Evolutionary conservation across 2,113 vertebrate genomes (phyloP).

Genomic region (Polypterus senegalus): DNA sequence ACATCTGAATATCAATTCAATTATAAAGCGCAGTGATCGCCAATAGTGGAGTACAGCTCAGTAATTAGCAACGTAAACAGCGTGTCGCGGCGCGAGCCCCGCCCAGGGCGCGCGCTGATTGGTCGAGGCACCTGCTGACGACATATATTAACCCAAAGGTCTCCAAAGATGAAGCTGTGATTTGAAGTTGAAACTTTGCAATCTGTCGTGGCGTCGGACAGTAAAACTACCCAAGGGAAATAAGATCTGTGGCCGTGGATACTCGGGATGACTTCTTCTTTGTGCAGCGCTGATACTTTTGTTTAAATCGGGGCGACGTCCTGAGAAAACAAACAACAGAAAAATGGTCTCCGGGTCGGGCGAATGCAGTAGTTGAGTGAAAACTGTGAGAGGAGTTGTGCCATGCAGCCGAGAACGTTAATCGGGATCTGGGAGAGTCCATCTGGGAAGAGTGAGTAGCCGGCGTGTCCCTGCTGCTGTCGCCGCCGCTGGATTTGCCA

Average conservation of each 20-base stretch:
- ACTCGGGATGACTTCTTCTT: constrained; percentile 7
- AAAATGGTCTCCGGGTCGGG: constrained; percentile 8
- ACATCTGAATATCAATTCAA: no score
- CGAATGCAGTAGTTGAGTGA: constrained; percentile 13
- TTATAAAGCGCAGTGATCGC: constrained; percentile 13
- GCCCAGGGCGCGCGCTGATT: constrained; percentile 48
- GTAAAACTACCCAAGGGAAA: constrained; percentile 15
- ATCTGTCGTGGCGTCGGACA: constrained; percentile 35
- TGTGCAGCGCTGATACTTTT: not conserved
- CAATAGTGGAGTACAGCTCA: constrained; percentile 56
- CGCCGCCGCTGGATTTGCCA: constrained; percentile 25
- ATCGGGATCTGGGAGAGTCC: not conserved
- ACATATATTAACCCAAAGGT: constrained; percentile 77
- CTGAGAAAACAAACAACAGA: not conserved
- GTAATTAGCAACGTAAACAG: constrained; percentile 62
- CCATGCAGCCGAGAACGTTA: not conserved
- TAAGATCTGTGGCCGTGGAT: constrained; percentile 16
- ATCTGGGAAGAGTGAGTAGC: constrained; percentile 17
- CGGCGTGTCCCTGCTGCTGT: constrained; percentile 24
- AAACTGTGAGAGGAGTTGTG: not conserved
- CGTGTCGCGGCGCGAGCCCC: constrained; percentile 44
- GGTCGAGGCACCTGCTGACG: constrained; percentile 58
- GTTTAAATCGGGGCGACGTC: no score
- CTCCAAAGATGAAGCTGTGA: constrained; percentile 74
- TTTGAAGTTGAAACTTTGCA: constrained; percentile 58